Percentiles rank a stretch among this genome's conserved stretches.
Conservation (phyloP, 2,113 vertebrate genomes). For the Holacanthus passer region DNA sequence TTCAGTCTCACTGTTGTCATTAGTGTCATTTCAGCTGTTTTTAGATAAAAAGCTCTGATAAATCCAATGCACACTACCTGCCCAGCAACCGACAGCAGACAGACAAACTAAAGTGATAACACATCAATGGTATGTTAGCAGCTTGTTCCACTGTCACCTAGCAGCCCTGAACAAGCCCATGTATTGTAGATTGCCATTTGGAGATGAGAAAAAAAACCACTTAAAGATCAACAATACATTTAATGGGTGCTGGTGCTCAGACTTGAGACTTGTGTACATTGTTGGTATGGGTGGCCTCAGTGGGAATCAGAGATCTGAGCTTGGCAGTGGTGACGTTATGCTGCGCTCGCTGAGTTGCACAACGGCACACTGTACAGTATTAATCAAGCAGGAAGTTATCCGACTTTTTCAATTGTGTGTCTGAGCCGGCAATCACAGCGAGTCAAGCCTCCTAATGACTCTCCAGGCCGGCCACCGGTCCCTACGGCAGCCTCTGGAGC, state of each 20-base stretch:
- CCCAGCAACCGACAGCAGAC: no score
- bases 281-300: not conserved
- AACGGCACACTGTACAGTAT: slow-evolving; percentile 43
- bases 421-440: slow-evolving; percentile 69
- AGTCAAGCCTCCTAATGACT: slow-evolving; percentile 70
- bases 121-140: not conserved
- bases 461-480: slow-evolving; percentile 54
- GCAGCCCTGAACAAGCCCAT: no score
- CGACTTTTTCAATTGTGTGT: slow-evolving; percentile 55
- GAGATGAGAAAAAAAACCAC: not conserved
- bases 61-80: no score
- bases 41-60: not conserved
- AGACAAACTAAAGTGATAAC: not conserved
- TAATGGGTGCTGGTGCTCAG: slow-evolving; percentile 7
- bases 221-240: slow-evolving; percentile 1
- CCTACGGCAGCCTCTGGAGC: slow-evolving; percentile 53
- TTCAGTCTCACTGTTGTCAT: not conserved
- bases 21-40: not conserved
- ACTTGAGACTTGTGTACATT: not conserved
- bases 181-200: not conserved
- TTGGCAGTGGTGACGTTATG: not conserved
- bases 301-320: slow-evolving; percentile 47
- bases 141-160: no score
- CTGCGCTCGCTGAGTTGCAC: slow-evolving; percentile 43
- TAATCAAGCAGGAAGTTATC: slow-evolving; percentile 68